Evolutionary conservation across 2,797 vertebrate species (phyloP), one percentile per base, ranked within the genome.

Genomic region (Clarias platycephalus): DNA sequence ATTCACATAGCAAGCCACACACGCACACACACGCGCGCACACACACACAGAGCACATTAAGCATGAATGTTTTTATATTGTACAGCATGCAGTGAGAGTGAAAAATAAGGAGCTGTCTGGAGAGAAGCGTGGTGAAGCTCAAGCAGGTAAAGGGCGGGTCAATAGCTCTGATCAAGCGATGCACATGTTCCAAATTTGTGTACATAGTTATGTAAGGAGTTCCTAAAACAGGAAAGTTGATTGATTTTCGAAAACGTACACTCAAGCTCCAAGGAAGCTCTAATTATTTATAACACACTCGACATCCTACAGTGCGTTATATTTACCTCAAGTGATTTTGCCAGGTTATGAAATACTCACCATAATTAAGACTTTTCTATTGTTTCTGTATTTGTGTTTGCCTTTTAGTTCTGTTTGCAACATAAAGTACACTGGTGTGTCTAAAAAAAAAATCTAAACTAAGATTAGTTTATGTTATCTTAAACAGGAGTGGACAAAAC

Each of bases 1-100:
- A 26, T 84, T 53, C 81, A 74, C 63, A 84, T 64, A 57, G 18
- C 4, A 75, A 75, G 10, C n/a, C 68, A 15, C 58, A 49, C 68
- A 58, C 62, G 82, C 66, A 75, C 66, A 74, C 57, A 75, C 74
- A 71, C 76, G 44, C 85, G 68, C 78, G 16, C 63, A 64, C 40
- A 70, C 82, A 82, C 67, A 49, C 85, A 78, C 82, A 64, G 49
- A 8, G 55, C 85, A 60, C 86, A 87, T 58, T 74, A 76, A 87
- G 85, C 86, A 85, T 66, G 83, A 88, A 86, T 75, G 55, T n/a
- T 1, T 26, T 67, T 53, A 49, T 67, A 55, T 67, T 53, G 49
- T 64, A 84, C 60, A 40, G 71, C 88, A 91, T 90, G 90, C 88
- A 71, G 83, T 82, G 90, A 87, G 76, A 79, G 86, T 89, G 89